Evolutionary conservation across 2,888 invertebrate genomes (phyloP), one percentile per base, ranked within the genome.

Genomic region (Perizoma flavofasciatum): DNA sequence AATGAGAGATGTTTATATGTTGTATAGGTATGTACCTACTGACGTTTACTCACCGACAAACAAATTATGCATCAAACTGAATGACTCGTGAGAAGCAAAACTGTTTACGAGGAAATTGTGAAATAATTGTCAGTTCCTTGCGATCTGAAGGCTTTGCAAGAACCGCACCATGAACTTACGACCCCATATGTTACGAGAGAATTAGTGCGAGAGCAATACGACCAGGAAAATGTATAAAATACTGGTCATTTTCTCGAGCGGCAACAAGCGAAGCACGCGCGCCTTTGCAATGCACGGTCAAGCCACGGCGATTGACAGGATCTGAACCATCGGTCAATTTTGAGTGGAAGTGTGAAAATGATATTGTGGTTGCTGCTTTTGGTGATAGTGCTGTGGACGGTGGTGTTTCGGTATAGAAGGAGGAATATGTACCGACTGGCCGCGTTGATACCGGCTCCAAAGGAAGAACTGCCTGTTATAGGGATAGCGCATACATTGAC

Each of bases 351-450:
- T 50, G 45, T 59, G 37, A 69, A 65, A 57, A 87, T 88, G 86
- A 72, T 86, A 45, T 45, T 78, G 66, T 82, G 71, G 72, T 62
- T 77, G 51, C 55, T 82, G n/a, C 6, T 85, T n/a, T 11, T 78
- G 5, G 63, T 77, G 55, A 32, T 64, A 8, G 51, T 79, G 62
- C 53, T 74, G 52, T 83, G 86, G 83, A 63, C 66, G 3, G 63
- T 70, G 39, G 60, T 73, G 57, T 86, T 79, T 59, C 76, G 81
- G 69, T 82, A 75, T 48, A 75, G 69, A 43, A 78, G 87, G 57
- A 77, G 86, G 63, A 72, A 79, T 43, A 76, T 89, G 79, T 82
- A 84, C 55, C 71, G 77, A 60, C 59, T 90, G 41, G 86, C 88
- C 3, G 66, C 78, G 0, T 65, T 51, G 4, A 69, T 86, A 49